Conservation (phyloP, 2,888 invertebrate species). For the Notocelia uddmanniana region DNA sequence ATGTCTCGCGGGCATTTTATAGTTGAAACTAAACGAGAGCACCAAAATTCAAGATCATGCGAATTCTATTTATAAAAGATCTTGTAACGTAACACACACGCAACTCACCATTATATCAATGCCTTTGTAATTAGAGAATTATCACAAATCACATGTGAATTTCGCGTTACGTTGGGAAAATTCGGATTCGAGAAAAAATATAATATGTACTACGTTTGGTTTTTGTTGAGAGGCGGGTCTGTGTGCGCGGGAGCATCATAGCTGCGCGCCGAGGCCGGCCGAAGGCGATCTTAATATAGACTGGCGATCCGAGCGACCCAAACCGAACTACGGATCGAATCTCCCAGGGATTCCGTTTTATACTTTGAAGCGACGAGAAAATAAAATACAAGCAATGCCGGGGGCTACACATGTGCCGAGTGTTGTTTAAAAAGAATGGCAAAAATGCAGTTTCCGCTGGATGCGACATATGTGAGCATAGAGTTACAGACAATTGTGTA, state of each 20-base stretch:
- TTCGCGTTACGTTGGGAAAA: constrained; percentile 63
- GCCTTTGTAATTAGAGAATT: constrained; percentile 40
- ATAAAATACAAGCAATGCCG: constrained; percentile 55
- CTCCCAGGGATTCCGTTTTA: constrained; percentile 74
- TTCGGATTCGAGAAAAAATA: constrained; percentile 77
- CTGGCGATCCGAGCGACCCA: constrained; percentile 60
- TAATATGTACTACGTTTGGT: constrained; percentile 82
- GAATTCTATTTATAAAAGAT: constrained; percentile 56
- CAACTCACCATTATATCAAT: constrained; percentile 62
- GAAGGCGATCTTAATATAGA: constrained; percentile 82
- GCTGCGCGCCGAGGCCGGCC: constrained; percentile 67
- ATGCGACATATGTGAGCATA: constrained; percentile 44
- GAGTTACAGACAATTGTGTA: background rate
- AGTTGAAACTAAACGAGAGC: constrained; percentile 47
- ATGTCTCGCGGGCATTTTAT: constrained; percentile 53
- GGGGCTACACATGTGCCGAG: constrained; percentile 59
- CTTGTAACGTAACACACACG: constrained; percentile 41
- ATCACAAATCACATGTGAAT: constrained; percentile 51
- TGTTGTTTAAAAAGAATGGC: constrained; percentile 50
- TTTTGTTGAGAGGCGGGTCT: constrained; percentile 71
- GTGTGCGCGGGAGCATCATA: constrained; percentile 76
- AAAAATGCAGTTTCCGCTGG: constrained; percentile 45
- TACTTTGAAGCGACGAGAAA: constrained; percentile 60
- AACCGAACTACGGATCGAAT: constrained; percentile 67
- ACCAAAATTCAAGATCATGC: constrained; percentile 56